Percentiles rank a stretch among this genome's conserved stretches.
phyloP scores from a whole-genome alignment of 2,113 vertebrate species.

The Camelus dromedarius region DNA sequence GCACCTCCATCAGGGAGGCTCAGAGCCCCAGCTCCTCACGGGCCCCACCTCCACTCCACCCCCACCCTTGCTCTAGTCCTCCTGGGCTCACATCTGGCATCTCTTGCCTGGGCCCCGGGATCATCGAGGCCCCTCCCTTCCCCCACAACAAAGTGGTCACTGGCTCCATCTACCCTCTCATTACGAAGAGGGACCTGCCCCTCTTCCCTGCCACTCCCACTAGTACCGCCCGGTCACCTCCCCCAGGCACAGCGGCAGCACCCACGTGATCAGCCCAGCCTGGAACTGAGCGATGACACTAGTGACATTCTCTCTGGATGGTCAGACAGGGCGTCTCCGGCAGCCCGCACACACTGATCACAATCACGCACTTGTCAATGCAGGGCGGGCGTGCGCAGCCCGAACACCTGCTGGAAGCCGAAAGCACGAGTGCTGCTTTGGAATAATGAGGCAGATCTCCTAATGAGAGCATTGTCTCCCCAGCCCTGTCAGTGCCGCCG shows the following conservation, averaged over 20 bases:
- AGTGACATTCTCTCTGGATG: too few relatives aligned
- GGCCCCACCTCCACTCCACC: not conserved
- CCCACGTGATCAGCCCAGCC: not conserved
- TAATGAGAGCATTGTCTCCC: not conserved
- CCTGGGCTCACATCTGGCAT: not conserved
- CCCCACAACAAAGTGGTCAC: not conserved
- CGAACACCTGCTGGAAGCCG: not conserved
- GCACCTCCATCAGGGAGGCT: too few relatives aligned
- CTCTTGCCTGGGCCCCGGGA: too few relatives aligned
- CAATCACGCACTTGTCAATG: not conserved
- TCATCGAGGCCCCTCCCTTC: not conserved
- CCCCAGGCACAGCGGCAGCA: fast-evolving
- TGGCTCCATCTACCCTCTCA: not conserved
- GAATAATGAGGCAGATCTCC: not conserved
- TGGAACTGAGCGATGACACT: not conserved
- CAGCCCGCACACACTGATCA: not conserved
- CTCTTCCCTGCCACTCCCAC: not conserved
- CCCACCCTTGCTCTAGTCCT: not conserved
- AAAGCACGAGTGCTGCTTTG: not conserved
- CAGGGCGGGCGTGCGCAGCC: not conserved
- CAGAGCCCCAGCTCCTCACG: not conserved
- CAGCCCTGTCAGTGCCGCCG: not conserved
- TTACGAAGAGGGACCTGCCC: not conserved
- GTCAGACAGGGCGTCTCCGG: not conserved
- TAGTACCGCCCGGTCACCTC: not conserved